These are phyloP conservation scores for Euwallacea similis DNA, from an alignment of 1,140 invertebrate genomes.

Conservation along the genomic window DNA sequence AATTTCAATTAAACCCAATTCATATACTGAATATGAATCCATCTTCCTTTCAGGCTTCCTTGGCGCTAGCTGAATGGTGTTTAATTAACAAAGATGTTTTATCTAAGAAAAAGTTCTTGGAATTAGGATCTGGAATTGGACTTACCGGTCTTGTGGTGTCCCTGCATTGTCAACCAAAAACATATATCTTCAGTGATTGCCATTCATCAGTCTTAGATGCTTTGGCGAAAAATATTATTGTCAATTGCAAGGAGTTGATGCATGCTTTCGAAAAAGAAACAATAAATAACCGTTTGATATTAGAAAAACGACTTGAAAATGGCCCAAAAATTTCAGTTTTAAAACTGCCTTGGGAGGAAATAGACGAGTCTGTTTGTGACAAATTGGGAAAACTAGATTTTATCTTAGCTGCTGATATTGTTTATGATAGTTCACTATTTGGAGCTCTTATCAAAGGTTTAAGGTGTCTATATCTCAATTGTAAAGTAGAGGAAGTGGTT, in stretches of 20 bases:
- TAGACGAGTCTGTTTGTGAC: constrained; percentile 46
- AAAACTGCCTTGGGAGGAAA: constrained; percentile 58
- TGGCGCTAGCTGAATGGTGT: constrained; percentile 60
- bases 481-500: constrained; percentile 50
- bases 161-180: constrained; percentile 54
- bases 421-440: constrained; percentile 58
- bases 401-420: constrained; percentile 60
- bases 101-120: constrained; percentile 56
- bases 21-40: constrained; percentile 1
- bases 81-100: constrained; percentile 53
- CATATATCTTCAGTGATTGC: constrained; percentile 60
- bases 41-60: constrained; percentile 51
- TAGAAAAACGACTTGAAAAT: constrained; percentile 11
- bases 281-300: neutral
- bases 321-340: constrained; percentile 50
- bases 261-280: neutral
- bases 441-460: constrained; percentile 52
- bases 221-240: constrained; percentile 55
- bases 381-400: constrained; percentile 51
- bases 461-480: constrained; percentile 48
- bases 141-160: constrained; percentile 58
- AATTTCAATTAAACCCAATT: neutral
- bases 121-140: constrained; percentile 63
- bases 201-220: constrained; percentile 57
- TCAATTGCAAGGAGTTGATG: constrained; percentile 48